These are phyloP conservation scores for Noctua fimbriata DNA, from an alignment of 2,888 invertebrate genomes.

Conservation along the genomic window DNA sequence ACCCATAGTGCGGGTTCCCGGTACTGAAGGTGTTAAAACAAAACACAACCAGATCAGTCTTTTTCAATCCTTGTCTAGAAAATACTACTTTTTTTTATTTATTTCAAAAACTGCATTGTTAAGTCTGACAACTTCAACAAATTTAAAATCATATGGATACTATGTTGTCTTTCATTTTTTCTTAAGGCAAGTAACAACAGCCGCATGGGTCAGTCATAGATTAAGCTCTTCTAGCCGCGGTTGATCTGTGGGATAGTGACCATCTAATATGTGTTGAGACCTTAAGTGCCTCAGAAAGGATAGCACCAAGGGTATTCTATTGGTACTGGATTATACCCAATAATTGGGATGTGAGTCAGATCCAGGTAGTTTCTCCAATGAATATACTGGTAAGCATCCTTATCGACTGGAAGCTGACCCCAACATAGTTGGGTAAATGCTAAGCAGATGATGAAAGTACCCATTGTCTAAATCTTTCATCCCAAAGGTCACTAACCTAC, in stretches of 20 bases:
- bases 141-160: neutral
- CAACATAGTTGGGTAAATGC: neutral
- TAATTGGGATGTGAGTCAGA: neutral
- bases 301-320: too few species aligned
- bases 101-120: neutral
- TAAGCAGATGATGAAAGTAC: neutral
- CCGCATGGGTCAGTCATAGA: neutral
- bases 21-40: neutral
- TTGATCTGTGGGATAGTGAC: neutral
- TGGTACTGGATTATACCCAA: too few species aligned
- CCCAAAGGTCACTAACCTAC: neutral
- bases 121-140: neutral
- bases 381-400: neutral
- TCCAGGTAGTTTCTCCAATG: neutral
- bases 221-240: rapidly evolving
- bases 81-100: neutral
- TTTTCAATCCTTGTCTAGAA: neutral
- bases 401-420: neutral
- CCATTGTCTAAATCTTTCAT: neutral
- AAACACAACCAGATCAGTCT: neutral
- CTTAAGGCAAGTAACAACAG: too few species aligned
- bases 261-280: neutral
- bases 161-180: neutral
- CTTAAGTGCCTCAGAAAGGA: neutral
- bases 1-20: too few species aligned